These are phyloP conservation scores for Ceyx cyanopectus DNA, from an alignment of 2,113 vertebrate genomes.

Conservation along the genomic window DNA sequence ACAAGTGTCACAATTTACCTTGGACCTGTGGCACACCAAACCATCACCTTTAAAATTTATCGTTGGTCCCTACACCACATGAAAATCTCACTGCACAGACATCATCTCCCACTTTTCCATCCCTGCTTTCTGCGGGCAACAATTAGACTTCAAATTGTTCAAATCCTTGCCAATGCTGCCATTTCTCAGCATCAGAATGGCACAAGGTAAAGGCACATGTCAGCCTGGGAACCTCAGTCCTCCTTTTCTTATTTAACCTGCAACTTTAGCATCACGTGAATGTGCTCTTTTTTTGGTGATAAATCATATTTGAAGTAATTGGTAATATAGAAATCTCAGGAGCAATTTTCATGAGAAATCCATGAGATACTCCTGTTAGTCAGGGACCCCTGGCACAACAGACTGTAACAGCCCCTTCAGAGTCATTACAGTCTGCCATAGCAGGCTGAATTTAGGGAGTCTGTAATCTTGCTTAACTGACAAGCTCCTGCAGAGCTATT, in stretches of 20 bases:
- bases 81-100: background rate
- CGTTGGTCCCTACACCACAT: background rate
- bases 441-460: conserved; percentile 20
- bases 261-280: background rate
- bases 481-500: conserved; percentile 14
- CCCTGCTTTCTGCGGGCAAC: fast-evolving
- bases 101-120: background rate
- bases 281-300: background rate
- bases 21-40: background rate
- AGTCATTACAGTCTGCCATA: background rate
- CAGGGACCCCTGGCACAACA: conserved; percentile 7
- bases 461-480: conserved; percentile 45
- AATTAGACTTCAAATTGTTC: background rate
- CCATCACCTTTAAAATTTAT: background rate
- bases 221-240: background rate
- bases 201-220: background rate
- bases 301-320: background rate
- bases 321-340: background rate
- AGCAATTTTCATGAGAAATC: conserved; percentile 28
- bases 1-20: fast-evolving
- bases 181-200: background rate
- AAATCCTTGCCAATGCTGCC: background rate
- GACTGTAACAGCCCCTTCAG: background rate
- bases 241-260: background rate
- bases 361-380: background rate